These are phyloP conservation scores for Tauraco hartlaubi DNA, from an alignment of 2,797 vertebrate genomes.

Conservation along the genomic window DNA sequence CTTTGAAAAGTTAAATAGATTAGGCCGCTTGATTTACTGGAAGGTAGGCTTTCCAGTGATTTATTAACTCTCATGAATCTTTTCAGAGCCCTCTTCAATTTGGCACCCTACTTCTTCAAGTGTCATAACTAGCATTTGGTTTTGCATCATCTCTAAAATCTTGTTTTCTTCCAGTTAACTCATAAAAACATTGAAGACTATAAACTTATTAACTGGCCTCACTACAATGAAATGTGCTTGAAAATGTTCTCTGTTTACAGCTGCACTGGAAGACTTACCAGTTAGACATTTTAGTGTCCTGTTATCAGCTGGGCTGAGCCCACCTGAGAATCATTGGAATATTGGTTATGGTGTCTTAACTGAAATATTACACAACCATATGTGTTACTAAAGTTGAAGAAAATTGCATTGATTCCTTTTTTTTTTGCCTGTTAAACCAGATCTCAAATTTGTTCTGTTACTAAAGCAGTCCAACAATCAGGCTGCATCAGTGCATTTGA, in stretches of 20 bases:
- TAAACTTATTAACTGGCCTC: neutral
- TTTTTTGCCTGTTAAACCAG: neutral
- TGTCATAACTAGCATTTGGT: neutral
- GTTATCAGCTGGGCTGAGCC: neutral
- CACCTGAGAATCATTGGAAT: neutral
- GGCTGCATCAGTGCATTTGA: neutral
- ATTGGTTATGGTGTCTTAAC: neutral
- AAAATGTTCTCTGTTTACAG: neutral
- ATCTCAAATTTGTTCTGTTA: neutral
- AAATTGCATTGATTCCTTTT: neutral
- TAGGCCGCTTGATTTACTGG: neutral
- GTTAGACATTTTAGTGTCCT: neutral
- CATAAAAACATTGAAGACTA: neutral
- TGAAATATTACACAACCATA: neutral
- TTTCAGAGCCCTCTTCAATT: neutral
- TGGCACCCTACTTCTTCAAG: neutral
- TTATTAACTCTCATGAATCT: conserved; percentile 25
- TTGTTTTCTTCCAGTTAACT: neutral
- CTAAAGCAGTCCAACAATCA: neutral
- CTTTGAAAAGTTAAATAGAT: conserved; percentile 27
- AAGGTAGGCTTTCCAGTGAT: neutral
- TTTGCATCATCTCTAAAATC: conserved; percentile 16
- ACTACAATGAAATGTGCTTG: neutral
- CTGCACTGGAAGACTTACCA: neutral
- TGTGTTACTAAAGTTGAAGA: neutral